Conservation (phyloP, 1,140 invertebrate species). For the Tachypleus tridentatus region DNA sequence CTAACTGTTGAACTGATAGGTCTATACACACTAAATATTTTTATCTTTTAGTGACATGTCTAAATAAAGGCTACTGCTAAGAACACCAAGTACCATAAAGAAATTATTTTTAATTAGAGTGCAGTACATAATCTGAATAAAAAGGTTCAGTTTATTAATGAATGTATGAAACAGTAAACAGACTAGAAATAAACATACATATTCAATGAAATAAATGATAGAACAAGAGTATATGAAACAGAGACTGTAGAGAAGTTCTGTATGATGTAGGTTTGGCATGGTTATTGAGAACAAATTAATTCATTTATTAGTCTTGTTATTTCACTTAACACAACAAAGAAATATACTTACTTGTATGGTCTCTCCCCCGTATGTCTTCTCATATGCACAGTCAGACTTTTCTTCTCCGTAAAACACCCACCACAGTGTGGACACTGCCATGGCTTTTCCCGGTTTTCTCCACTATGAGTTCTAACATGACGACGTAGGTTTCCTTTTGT, state of each 20-base stretch:
- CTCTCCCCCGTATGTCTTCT: slow-evolving; percentile 35
- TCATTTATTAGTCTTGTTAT: background rate
- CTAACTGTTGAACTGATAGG: no score
- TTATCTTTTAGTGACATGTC: no score
- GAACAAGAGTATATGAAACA: slow-evolving; percentile 3
- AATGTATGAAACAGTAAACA: no score
- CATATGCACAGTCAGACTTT: slow-evolving; percentile 34
- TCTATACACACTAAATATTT: no score
- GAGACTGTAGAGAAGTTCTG: slow-evolving; percentile 7
- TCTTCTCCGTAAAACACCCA: slow-evolving; percentile 33
- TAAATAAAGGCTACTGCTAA: no score
- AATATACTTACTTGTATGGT: slow-evolving; percentile 31
- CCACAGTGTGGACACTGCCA: slow-evolving; percentile 28
- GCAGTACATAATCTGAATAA: no score
- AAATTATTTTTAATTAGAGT: no score
- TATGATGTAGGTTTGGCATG: slow-evolving; percentile 5
- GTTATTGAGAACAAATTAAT: slow-evolving; percentile 6
- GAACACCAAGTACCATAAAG: no score
- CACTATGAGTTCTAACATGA: slow-evolving; percentile 57
- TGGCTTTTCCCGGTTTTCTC: slow-evolving; percentile 30
- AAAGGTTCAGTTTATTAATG: no score
- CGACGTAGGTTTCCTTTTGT: slow-evolving; percentile 49
- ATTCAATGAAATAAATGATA: background rate
- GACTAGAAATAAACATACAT: no score
- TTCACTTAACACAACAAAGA: background rate